Conservation (phyloP, 1,140 invertebrate species). For the Neocloeon triangulifer region DNA sequence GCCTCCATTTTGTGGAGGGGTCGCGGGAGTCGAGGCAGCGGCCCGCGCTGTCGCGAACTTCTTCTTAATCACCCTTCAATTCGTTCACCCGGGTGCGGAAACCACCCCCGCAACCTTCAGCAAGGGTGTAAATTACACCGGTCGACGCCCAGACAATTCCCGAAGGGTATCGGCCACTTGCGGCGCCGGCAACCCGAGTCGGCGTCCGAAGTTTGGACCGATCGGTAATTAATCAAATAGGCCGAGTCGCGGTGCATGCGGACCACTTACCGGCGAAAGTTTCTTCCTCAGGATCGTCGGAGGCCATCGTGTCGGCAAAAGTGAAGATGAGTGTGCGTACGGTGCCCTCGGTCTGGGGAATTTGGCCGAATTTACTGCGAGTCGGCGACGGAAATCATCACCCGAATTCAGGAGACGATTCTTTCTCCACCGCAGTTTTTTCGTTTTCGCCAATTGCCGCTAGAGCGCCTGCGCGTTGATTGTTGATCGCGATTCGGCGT, state of each 20-base stretch:
- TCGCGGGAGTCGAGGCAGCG: slow-evolving; percentile 14
- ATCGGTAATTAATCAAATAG: slow-evolving; percentile 1
- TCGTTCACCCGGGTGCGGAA: not conserved
- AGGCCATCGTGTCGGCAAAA: slow-evolving; percentile 42
- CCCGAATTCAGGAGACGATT: too few relatives aligned
- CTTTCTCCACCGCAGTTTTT: too few relatives aligned
- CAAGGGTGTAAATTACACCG: slow-evolving; percentile 1
- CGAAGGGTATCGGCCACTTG: not conserved
- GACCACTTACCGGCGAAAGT: slow-evolving; percentile 44
- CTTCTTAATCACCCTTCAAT: slow-evolving; percentile 14
- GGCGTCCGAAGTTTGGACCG: not conserved
- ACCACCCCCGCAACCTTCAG: not conserved
- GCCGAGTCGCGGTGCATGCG: slow-evolving; percentile 6
- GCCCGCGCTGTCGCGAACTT: slow-evolving; percentile 23
- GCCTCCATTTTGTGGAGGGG: slow-evolving; percentile 43
- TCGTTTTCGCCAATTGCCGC: too few relatives aligned
- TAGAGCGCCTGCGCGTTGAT: too few relatives aligned
- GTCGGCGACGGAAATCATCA: too few relatives aligned
- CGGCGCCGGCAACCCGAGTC: not conserved
- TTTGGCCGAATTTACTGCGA: too few relatives aligned
- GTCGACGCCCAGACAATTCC: not conserved
- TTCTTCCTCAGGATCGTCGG: slow-evolving; percentile 53
- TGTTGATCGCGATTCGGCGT: too few relatives aligned
- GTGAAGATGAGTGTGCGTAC: too few relatives aligned
- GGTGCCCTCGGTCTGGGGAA: too few relatives aligned